Base-by-base conservation (phyloP, 2,888 invertebrate species). In the Pachydiplax longipennis region DNA sequence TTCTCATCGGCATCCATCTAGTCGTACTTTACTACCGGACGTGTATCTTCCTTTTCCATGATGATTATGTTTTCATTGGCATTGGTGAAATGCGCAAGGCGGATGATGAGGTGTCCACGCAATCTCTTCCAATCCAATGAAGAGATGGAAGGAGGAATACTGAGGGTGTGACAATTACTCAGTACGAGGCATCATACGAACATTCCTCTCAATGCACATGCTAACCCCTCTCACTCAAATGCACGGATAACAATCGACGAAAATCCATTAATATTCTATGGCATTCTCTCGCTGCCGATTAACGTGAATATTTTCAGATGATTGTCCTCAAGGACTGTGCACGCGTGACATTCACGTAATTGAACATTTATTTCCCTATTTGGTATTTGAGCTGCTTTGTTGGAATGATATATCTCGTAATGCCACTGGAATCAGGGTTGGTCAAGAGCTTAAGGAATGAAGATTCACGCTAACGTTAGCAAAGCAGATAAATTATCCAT, bases 41-140 rank as follows among this genome's bases (percentile, higher is more conserved):
- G 12, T 15, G 8, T 22, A 25, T 44, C 15, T 40, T 15, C n/a
- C 81, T 18, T 8, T 8, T 8, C 83, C 82, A 40, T 58, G 61
- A 81, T 58, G 91, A 90, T 65, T 90, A 80, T 73, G 90, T 53
- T 90, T 87, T 65, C 91, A 80, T 53, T 65, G 48, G 73, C 90
- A 83, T 44, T 80, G 25, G 90, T 35, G 83, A 35, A 22, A 48
- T 6, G 31, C 18, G 35, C 53, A 58, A 3, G 58, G 25, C 53
- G 0, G 61, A 40, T 8, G 87, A 4, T 15, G 35, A 35, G 31
- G 53, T 48, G 35, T 35, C 31, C 87, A 65, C 37, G 87, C 61
- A 65, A 87, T 73, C 87, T 61, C 87, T 58, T 37, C 15, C 61
- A 61, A 61, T 31, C 25, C 37, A 65, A 87, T 87, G 22, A 31